phyloP scores from a whole-genome alignment of 2,888 invertebrate species.

The Petrophora chlorosata region DNA sequence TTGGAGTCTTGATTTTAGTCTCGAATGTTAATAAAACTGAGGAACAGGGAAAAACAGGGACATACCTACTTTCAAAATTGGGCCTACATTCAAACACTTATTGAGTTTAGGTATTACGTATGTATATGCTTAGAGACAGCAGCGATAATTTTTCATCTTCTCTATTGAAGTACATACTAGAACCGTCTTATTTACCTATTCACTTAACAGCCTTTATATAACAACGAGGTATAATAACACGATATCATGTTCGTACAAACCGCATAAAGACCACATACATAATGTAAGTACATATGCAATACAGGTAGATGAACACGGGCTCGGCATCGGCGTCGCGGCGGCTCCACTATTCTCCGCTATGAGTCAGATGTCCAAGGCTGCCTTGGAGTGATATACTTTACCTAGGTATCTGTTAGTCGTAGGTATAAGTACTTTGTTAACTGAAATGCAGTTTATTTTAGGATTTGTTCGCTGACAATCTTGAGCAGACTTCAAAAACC shows the following conservation, averaged over 20 bases:
- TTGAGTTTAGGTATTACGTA: too few relatives aligned
- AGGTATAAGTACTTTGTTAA: too few relatives aligned
- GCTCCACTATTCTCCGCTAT: conserved; percentile 7
- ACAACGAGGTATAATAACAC: conserved; percentile 1
- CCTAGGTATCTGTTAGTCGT: not conserved
- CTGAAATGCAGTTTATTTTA: too few relatives aligned
- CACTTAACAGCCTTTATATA: not conserved
- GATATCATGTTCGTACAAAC: conserved; percentile 14
- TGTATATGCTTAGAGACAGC: too few relatives aligned
- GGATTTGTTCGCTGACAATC: too few relatives aligned
- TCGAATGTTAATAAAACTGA: too few relatives aligned
- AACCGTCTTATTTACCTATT: not conserved
- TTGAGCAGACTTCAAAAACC: too few relatives aligned
- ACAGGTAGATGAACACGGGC: conserved; percentile 7
- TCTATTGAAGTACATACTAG: not conserved
- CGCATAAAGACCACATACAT: conserved; percentile 4
- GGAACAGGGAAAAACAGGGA: too few relatives aligned
- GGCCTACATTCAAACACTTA: too few relatives aligned
- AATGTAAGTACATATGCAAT: not conserved
- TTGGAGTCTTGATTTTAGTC: too few relatives aligned
- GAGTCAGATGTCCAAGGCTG: conserved; percentile 16
- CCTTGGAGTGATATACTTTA: not conserved
- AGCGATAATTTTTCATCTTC: too few relatives aligned
- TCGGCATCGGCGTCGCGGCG: conserved; percentile 10
- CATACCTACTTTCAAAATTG: too few relatives aligned